Base-by-base conservation (phyloP, 2,113 vertebrate species). In the Morone chrysops region DNA sequence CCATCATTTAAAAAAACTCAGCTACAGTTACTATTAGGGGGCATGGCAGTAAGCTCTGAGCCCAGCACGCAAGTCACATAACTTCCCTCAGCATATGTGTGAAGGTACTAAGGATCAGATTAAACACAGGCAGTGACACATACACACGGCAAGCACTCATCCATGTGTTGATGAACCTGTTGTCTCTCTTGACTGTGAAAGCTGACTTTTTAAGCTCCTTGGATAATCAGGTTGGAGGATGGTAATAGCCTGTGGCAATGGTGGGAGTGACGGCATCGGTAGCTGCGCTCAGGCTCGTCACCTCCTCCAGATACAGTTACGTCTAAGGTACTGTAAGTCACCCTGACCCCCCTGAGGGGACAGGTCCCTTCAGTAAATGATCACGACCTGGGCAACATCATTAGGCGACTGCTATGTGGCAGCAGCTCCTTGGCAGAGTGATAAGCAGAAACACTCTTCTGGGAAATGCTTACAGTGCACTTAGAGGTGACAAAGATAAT, bases 391-490 rank as follows among this genome's bases (percentile, higher is more conserved):
- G 75, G 82, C 84, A 78, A 83, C 89, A 87, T 93, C 92, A 91
- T 93, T 92, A 91, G 84, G 82, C 70, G 22, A 65, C 75, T 71
- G 86, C 88, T 81, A 82, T 75, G 88, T 66, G 85, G 83, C 80
- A 86, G 70, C 70, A 20, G 75, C 75, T 84, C 71, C n/a, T 36
- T n/a, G 78, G 87, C 83, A 76, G 82, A 61, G 78, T 70, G 87
- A 90, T 78, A 78, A 81, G 87, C 71, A 75, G 80, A 72, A 87
- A 71, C 51, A 66, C 76, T 83, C 81, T 40, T 53, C 38, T 4
- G 88, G 89, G 82, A 86, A 88, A 89, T 51, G 88, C 88, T 90
- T 83, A 83, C 78, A 71, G 69, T 56, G 85, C 83, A 87, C 85
- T 85, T 78, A 54, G 43, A 76, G 82, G 82, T 85, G 90, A 82